Evolutionary conservation across 2,113 vertebrate genomes (phyloP).

Genomic region (Sander vitreus): DNA sequence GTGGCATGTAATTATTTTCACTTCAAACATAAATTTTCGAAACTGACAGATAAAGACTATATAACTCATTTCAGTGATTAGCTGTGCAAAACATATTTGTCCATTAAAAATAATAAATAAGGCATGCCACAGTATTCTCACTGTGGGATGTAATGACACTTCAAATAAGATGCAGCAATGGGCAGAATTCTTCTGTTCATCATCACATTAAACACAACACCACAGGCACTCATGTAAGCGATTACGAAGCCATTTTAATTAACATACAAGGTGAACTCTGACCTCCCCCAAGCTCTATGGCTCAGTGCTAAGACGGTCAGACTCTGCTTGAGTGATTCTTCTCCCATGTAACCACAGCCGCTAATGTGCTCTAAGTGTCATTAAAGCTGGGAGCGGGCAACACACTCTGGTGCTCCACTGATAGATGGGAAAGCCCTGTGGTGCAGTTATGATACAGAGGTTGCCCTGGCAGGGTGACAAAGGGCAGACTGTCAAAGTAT

Average conservation of each 20-base stretch:
- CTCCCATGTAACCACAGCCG: conserved; percentile 35
- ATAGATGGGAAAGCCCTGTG: conserved; percentile 46
- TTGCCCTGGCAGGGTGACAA: conserved; percentile 7
- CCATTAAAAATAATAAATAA: neutral
- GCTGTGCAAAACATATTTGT: neutral
- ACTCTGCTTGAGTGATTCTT: conserved; percentile 39
- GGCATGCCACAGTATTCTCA: neutral
- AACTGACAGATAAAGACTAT: neutral
- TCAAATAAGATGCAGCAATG: conserved; percentile 20
- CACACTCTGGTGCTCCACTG: conserved; percentile 2
- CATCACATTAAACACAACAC: conserved; percentile 13
- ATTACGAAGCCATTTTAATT: conserved; percentile 61
- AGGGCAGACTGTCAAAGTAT: conserved; percentile 36
- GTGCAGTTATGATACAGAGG: conserved; percentile 43
- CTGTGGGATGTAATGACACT: conserved; percentile 5
- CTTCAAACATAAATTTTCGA: neutral
- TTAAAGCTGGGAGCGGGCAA: conserved; percentile 47
- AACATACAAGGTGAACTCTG: conserved; percentile 66
- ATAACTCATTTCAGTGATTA: neutral
- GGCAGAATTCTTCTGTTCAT: conserved; percentile 38
- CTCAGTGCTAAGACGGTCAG: conserved; percentile 10
- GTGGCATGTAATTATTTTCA: too few species aligned
- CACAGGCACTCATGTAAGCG: conserved; percentile 8
- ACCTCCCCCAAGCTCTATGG: conserved; percentile 27
- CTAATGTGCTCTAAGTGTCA: conserved; percentile 57